These are phyloP conservation scores for Iphiclides podalirius DNA, from an alignment of 2,888 invertebrate species.

Conservation along the genomic window DNA sequence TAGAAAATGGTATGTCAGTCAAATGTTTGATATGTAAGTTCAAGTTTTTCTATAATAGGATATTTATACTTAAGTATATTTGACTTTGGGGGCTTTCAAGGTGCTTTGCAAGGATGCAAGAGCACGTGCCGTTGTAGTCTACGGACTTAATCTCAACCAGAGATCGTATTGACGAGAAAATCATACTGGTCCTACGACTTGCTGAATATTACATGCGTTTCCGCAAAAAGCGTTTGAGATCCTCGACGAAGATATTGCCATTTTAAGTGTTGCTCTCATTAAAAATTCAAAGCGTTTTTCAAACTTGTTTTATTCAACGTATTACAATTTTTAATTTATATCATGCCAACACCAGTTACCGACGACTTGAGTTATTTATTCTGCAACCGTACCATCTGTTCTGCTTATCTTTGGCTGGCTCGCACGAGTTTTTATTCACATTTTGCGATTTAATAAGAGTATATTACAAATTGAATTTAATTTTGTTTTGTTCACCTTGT, in stretches of 20 bases:
- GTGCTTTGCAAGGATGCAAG: too few relatives aligned
- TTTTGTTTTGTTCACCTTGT: too few relatives aligned
- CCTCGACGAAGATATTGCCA: conserved; percentile 36
- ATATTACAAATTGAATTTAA: conserved; percentile 19
- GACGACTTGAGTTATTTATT: conserved; percentile 24
- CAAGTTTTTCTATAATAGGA: too few relatives aligned
- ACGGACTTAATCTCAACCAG: conserved; percentile 34
- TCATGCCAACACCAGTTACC: conserved; percentile 27
- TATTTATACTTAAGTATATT: too few relatives aligned
- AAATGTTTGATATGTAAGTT: too few relatives aligned
- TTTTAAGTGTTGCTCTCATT: conserved; percentile 28
- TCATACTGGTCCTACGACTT: conserved; percentile 36
- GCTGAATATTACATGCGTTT: conserved; percentile 39
- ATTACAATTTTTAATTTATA: conserved; percentile 26
- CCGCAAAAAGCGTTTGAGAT: conserved; percentile 37
- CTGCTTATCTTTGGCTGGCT: conserved; percentile 20
- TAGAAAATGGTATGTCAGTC: too few relatives aligned
- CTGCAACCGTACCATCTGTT: conserved; percentile 21
- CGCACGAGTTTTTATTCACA: conserved; percentile 17
- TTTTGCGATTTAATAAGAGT: conserved; percentile 14
- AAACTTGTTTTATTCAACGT: conserved; percentile 22
- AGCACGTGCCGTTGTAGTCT: conserved; percentile 42
- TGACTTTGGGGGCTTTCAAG: too few relatives aligned
- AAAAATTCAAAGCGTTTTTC: conserved; percentile 27
- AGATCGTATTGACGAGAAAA: conserved; percentile 41